Evolutionary conservation across 2,113 vertebrate genomes (phyloP).

Genomic region (Notothenia rossii): DNA sequence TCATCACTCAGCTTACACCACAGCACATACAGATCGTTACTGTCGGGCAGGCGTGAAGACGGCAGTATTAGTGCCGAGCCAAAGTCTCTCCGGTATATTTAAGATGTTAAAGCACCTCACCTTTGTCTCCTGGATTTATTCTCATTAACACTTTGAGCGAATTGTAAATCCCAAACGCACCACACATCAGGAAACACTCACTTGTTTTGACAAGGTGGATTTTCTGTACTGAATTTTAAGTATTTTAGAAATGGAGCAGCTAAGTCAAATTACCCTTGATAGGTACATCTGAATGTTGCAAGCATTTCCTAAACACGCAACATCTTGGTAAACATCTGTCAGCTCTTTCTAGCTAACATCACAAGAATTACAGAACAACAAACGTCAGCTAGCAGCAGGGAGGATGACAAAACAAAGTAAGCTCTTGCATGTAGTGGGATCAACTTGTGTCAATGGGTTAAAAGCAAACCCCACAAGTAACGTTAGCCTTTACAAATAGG

Average conservation of each 20-base stretch:
- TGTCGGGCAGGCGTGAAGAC: constrained; percentile 17
- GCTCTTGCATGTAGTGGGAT: no score
- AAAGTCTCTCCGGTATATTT: constrained; percentile 17
- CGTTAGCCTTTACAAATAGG: background rate
- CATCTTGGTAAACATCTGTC: background rate
- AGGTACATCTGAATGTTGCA: background rate
- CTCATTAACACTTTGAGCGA: background rate
- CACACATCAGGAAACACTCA: background rate
- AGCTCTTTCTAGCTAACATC: background rate
- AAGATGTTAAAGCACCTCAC: constrained; percentile 11
- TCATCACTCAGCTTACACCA: constrained; percentile 17
- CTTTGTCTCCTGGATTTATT: constrained; percentile 15
- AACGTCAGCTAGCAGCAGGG: background rate
- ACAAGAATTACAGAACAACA: background rate
- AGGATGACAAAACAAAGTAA: background rate
- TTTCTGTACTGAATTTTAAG: background rate
- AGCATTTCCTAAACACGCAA: background rate
- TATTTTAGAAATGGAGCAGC: background rate
- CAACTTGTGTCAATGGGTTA: no score
- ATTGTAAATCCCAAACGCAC: background rate
- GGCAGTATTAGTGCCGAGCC: constrained; percentile 2
- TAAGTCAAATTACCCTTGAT: background rate
- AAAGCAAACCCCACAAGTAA: background rate
- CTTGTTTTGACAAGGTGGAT: background rate
- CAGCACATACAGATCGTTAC: constrained; percentile 1